Conservation (phyloP, 2,888 invertebrate species). For the Sclerodermus sp. region DNA sequence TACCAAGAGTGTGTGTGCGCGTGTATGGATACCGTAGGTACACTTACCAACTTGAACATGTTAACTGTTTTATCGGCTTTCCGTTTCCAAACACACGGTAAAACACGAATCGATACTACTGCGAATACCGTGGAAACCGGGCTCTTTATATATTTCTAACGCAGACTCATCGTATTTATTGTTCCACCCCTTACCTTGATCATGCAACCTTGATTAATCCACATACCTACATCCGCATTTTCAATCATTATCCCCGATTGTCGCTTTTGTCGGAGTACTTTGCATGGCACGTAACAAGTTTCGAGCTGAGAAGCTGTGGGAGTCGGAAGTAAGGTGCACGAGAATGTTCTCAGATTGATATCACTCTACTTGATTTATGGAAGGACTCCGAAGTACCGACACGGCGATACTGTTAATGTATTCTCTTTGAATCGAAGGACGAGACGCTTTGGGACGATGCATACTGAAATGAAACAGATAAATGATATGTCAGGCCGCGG, state of each 20-base stretch:
- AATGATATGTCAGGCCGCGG: too few relatives aligned
- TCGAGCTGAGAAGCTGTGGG: not conserved
- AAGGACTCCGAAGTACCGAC: constrained; percentile 14
- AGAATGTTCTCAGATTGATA: constrained; percentile 25
- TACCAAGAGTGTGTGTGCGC: too few relatives aligned
- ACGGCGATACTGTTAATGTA: too few relatives aligned
- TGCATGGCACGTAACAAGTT: not conserved
- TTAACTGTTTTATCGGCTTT: constrained; percentile 36
- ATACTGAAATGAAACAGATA: too few relatives aligned
- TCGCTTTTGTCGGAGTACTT: constrained; percentile 1
- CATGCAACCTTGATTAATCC: not conserved
- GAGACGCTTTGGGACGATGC: too few relatives aligned
- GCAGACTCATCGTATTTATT: not conserved
- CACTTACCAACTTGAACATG: constrained; percentile 39
- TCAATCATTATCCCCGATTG: not conserved
- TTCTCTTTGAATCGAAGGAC: too few relatives aligned
- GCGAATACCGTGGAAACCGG: constrained; percentile 20
- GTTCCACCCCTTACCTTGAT: not conserved
- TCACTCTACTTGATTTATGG: constrained; percentile 30
- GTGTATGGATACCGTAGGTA: constrained; percentile 9
- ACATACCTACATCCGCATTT: not conserved
- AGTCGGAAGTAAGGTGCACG: constrained; percentile 23
- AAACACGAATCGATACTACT: constrained; percentile 25
- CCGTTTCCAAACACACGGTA: constrained; percentile 27
- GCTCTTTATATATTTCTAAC: constrained; percentile 27